Percentiles rank a stretch among this genome's conserved stretches.
Evolutionary conservation across 2,113 vertebrate genomes (phyloP).

Genomic region (Cygnus buccinator): DNA sequence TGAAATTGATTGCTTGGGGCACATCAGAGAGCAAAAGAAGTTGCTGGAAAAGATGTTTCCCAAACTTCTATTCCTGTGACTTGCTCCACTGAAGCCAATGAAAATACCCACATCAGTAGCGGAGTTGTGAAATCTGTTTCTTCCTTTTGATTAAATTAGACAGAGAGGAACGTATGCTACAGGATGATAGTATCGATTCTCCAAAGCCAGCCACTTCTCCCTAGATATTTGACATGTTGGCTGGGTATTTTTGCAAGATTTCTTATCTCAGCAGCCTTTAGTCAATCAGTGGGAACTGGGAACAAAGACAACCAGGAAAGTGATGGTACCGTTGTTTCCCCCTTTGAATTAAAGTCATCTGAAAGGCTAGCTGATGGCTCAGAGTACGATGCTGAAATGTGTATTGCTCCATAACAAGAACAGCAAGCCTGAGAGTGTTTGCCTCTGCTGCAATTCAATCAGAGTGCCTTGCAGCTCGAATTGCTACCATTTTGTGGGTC

Average conservation of each 20-base stretch:
- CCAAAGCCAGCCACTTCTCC: neutral
- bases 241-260: neutral
- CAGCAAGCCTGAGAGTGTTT: slow-evolving; percentile 28
- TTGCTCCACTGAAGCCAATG: neutral
- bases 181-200: neutral
- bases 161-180: neutral
- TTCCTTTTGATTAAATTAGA: neutral
- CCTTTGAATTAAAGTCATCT: neutral
- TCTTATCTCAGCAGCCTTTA: neutral
- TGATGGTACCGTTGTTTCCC: neutral
- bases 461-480: slow-evolving; percentile 60
- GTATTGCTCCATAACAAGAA: neutral
- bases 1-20: neutral
- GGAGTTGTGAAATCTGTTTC: neutral
- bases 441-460: slow-evolving; percentile 55
- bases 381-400: neutral
- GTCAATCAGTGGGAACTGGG: neutral
- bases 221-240: neutral
- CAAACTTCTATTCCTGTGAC: neutral
- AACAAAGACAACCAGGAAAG: slow-evolving; percentile 28
- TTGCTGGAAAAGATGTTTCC: neutral
- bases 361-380: slow-evolving; percentile 17
- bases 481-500: slow-evolving; percentile 75
- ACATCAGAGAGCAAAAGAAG: neutral
- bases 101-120: neutral